phyloP scores from a whole-genome alignment of 1,140 invertebrate species.

The Lordiphosa stackelbergi region DNA sequence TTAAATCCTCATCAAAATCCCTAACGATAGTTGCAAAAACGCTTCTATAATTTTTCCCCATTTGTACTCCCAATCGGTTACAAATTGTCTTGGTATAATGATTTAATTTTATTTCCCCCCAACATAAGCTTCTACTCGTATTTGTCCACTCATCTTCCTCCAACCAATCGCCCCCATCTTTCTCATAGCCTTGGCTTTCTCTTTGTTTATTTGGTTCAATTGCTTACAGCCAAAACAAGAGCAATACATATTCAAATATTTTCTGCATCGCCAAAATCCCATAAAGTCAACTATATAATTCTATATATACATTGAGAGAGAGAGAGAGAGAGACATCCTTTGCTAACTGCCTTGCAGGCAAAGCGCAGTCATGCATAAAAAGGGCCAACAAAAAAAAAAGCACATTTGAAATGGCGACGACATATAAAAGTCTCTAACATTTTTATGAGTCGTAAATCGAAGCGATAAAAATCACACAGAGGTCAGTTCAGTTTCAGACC shows the following conservation, averaged over 20 bases:
- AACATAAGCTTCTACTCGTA: no score
- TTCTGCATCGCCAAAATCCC: conserved; percentile 68
- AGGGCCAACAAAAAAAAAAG: conserved; percentile 29
- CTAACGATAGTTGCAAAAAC: no score
- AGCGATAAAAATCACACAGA: conserved; percentile 67
- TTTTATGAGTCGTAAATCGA: conserved; percentile 75
- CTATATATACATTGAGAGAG: conserved; percentile 2
- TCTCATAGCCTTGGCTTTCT: conserved; percentile 8
- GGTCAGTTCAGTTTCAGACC: conserved; percentile 25
- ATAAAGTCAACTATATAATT: conserved; percentile 52
- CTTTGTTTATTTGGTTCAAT: conserved; percentile 54
- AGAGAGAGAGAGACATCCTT: conserved; percentile 34
- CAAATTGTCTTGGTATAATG: no score
- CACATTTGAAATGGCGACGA: conserved; percentile 26
- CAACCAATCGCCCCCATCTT: not conserved
- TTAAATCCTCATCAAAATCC: no score
- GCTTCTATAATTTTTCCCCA: no score
- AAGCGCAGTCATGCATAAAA: conserved; percentile 58
- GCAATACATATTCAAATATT: conserved; percentile 45
- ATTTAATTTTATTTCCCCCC: no score
- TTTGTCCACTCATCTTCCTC: no score
- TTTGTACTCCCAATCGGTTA: no score
- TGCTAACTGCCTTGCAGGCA: conserved; percentile 41
- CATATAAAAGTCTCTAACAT: conserved; percentile 65
- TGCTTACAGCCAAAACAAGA: conserved; percentile 25